Percentiles rank a stretch among this genome's conserved stretches.
These are phyloP conservation scores for Hippopotamus amphibius DNA, from an alignment of 2,113 vertebrate genomes.

Conservation along the genomic window DNA sequence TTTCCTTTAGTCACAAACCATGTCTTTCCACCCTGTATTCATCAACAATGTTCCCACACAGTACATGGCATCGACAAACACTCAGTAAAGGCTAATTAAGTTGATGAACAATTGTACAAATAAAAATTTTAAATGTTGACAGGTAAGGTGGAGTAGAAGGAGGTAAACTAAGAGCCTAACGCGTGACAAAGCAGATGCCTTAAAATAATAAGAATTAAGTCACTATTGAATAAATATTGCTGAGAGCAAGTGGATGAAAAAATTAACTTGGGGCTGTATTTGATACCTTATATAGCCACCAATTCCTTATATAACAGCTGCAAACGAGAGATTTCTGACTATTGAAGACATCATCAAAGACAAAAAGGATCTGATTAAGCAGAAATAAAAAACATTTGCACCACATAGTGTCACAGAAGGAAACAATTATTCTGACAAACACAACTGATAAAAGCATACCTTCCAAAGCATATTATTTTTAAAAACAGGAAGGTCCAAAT, in stretches of 20 bases:
- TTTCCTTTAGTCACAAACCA: background rate
- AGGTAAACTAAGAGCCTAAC: conserved; percentile 40
- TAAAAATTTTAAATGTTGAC: background rate
- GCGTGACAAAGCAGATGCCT: background rate
- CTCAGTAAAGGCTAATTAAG: background rate
- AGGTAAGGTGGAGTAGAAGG: background rate
- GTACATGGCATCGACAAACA: background rate
- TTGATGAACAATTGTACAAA: background rate
- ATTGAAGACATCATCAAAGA: conserved; percentile 61
- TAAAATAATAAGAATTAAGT: conserved; percentile 51
- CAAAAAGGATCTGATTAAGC: conserved; percentile 71
- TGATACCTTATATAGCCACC: conserved; percentile 17
- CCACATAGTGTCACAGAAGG: conserved; percentile 60
- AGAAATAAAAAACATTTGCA: conserved; percentile 72
- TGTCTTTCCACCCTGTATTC: background rate
- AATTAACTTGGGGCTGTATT: conserved; percentile 30
- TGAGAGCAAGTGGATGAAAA: conserved; percentile 13
- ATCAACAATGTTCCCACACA: background rate
- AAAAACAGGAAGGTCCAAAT: conserved; percentile 65
- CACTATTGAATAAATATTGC: conserved; percentile 36
- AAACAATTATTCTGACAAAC: conserved; percentile 71
- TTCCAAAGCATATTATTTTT: conserved; percentile 57
- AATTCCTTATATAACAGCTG: conserved; percentile 68
- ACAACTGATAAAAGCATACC: conserved; percentile 65
- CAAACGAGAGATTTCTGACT: conserved; percentile 49